A percentile compares a stretch with the other conserved stretches of the same genome.
phyloP scores from a whole-genome alignment of 2,797 vertebrate species.

The Parauchenoglanis punctatus region DNA sequence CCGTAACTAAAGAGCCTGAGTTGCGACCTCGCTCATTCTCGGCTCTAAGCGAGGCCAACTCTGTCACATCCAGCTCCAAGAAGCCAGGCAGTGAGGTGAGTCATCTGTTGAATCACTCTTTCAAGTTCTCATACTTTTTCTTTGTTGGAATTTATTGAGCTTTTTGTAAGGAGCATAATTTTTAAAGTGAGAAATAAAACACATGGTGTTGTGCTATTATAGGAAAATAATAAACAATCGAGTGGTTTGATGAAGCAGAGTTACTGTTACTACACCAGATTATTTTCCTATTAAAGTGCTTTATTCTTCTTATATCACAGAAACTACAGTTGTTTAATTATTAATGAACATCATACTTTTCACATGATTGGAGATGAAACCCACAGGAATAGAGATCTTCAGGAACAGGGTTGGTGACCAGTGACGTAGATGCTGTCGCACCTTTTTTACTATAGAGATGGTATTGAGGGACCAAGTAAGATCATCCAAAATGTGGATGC shows the following conservation, averaged over 20 bases:
- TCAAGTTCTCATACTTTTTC: not conserved
- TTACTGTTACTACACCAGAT: not conserved
- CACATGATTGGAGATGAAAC: too few relatives aligned
- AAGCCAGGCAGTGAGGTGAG: constrained; percentile 75
- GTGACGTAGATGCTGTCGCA: too few relatives aligned
- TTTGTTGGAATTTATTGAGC: not conserved
- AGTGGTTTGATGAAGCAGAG: not conserved
- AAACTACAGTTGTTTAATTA: not conserved
- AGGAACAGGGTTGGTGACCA: too few relatives aligned
- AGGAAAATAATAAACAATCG: not conserved
- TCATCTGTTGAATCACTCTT: not conserved
- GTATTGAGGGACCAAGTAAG: too few relatives aligned
- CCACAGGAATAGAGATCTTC: too few relatives aligned
- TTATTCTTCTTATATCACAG: not conserved
- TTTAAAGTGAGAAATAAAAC: not conserved
- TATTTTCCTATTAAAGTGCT: not conserved
- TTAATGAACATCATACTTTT: not conserved
- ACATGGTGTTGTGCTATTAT: not conserved
- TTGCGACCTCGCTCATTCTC: constrained; percentile 70
- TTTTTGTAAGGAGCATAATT: not conserved
- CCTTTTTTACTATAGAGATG: too few relatives aligned
- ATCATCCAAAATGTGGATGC: too few relatives aligned
- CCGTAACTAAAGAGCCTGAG: constrained; percentile 74
- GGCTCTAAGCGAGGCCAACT: constrained; percentile 70
- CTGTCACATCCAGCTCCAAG: constrained; percentile 71